Percentiles rank a stretch among this genome's conserved stretches.
These are phyloP conservation scores for Meghimatium bilineatum DNA, from an alignment of 2,888 invertebrate genomes.

Conservation along the genomic window DNA sequence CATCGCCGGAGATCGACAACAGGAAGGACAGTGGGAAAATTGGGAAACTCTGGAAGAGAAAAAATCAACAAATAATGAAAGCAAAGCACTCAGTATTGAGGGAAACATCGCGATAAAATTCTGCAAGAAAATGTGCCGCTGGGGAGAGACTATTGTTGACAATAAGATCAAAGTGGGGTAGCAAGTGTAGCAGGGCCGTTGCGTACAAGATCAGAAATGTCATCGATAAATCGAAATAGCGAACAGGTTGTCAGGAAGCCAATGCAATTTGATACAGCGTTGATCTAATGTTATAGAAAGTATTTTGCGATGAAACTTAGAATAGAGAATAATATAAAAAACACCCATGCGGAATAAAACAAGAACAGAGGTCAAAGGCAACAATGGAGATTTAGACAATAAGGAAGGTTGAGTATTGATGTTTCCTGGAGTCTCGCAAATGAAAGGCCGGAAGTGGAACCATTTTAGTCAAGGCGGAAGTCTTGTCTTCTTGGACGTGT, in stretches of 20 bases:
- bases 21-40: conserved; percentile 1
- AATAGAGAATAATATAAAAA: neutral
- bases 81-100: neutral
- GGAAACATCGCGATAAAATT: neutral
- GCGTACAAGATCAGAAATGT: neutral
- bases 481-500: neutral
- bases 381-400: neutral
- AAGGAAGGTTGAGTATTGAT: neutral
- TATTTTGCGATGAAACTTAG: neutral
- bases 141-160: neutral
- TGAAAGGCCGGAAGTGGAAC: conserved; percentile 14
- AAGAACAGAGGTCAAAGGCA: neutral
- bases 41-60: neutral
- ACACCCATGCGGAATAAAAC: neutral
- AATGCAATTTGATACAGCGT: neutral
- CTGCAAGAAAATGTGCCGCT: neutral
- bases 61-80: conserved; percentile 1
- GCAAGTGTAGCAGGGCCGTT: neutral
- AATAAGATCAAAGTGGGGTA: neutral
- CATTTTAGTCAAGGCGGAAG: conserved; percentile 21
- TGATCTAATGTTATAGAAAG: neutral
- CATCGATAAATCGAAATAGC: neutral
- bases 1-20: conserved; percentile 26
- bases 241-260: neutral
- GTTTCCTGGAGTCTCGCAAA: neutral